Percentiles rank a stretch among this genome's conserved stretches.
These are phyloP conservation scores for Neuroscelio doddi DNA, from an alignment of 2,888 invertebrate genomes.

Conservation along the genomic window DNA sequence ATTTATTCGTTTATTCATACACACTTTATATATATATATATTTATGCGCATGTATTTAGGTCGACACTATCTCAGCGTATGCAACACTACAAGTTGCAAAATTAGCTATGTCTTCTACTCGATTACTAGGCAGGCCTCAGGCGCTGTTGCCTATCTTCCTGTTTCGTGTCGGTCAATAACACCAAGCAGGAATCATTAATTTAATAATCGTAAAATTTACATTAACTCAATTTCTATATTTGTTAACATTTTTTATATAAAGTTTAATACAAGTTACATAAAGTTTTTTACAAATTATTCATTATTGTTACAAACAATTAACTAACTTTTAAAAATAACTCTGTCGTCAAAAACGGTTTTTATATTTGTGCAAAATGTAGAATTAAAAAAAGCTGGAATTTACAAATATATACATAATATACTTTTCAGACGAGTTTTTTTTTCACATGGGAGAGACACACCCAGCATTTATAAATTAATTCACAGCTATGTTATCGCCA, in stretches of 20 bases:
- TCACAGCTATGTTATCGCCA: constrained; percentile 16
- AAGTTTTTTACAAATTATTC: too few species aligned
- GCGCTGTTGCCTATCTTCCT: constrained; percentile 8
- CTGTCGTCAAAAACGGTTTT: too few species aligned
- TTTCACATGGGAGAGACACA: constrained; percentile 20
- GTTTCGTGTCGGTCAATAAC: constrained; percentile 16
- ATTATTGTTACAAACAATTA: too few species aligned
- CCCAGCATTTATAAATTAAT: constrained; percentile 25
- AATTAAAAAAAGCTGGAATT: too few species aligned
- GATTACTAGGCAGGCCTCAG: constrained; percentile 33
- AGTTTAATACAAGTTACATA: too few species aligned
- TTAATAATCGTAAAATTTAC: too few species aligned
- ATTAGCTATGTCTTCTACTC: constrained; percentile 50
- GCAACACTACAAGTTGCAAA: constrained; percentile 43
- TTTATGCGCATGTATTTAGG: constrained; percentile 42
- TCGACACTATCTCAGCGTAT: constrained; percentile 36
- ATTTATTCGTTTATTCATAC: not conserved
- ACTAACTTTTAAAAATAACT: too few species aligned
- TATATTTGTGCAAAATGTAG: too few species aligned
- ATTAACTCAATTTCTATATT: not conserved
- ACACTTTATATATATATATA: too few species aligned
- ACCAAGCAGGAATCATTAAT: too few species aligned
- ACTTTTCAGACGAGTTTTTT: constrained; percentile 5
- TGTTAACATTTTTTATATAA: not conserved
- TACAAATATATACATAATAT: too few species aligned